phyloP scores from a whole-genome alignment of 2,888 invertebrate genomes.

The Stenolophus ochropezus region DNA sequence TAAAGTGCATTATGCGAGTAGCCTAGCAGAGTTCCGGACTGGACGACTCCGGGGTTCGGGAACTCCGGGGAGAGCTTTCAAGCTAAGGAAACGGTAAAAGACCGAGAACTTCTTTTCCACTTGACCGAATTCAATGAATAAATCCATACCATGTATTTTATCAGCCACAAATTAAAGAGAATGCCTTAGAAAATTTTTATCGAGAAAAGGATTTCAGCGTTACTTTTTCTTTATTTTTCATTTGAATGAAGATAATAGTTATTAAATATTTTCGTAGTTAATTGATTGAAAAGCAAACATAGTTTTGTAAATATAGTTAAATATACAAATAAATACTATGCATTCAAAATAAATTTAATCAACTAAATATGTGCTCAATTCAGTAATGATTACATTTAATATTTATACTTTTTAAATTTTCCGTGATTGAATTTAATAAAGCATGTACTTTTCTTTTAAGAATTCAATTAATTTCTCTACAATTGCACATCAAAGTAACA shows the following conservation, averaged over 20 bases:
- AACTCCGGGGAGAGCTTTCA: constrained; percentile 65
- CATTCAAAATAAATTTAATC: too few relatives aligned
- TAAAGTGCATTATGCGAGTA: constrained; percentile 18
- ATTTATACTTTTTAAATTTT: too few relatives aligned
- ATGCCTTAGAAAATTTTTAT: constrained; percentile 23
- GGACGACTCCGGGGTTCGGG: not conserved
- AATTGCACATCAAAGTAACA: not conserved
- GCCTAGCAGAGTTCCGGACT: constrained; percentile 9
- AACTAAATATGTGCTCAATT: too few relatives aligned
- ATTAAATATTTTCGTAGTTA: not conserved
- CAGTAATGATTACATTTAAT: too few relatives aligned
- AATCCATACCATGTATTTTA: constrained; percentile 60
- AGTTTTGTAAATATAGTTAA: too few relatives aligned
- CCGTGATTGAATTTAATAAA: too few relatives aligned
- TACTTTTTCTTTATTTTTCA: not conserved
- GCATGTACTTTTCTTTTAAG: too few relatives aligned
- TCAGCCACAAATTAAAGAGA: constrained; percentile 59
- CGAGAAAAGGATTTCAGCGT: not conserved
- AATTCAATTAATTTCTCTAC: not conserved
- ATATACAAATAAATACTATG: too few relatives aligned
- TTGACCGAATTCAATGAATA: constrained; percentile 60
- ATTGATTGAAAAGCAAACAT: too few relatives aligned
- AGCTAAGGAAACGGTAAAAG: constrained; percentile 66
- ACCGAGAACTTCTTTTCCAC: constrained; percentile 59
- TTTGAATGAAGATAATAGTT: not conserved